Base-by-base conservation (phyloP, 2,888 invertebrate species). In the Hypselothyrea guttata region DNA sequence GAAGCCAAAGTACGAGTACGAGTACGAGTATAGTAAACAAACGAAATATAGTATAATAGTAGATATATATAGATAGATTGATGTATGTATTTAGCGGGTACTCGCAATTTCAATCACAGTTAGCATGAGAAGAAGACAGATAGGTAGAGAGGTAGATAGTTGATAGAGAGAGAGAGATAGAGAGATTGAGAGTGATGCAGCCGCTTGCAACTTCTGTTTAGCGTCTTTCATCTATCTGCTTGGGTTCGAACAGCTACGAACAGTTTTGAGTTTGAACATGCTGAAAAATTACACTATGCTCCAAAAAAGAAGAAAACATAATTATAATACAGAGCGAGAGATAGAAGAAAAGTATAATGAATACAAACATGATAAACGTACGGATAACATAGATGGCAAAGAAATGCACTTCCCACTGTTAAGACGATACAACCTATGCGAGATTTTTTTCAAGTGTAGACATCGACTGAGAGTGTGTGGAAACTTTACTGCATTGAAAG, bases 231-330 rank as follows among this genome's bases (percentile, higher is more conserved):
- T 18, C 44, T 47, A 27, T 49, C 27, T 45, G 31, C 8, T 42
- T 38, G 34, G 33, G 27, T 56, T 53, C 46, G 30, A 30, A 12
- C 41, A 54, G 46, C 81, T 77, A 77, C 75, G 66, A 72, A 68
- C 61, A 63, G 68, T 75, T 81, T 65, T 64, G 66, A 11, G 53
- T 61, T 81, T 73, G 82, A 70, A 78, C 81, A 81, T 81, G 81
- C 81, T 81, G 81, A 81, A 81, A 77, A 37, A 37, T 13, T 37
- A 70, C 61, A 52, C 59, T 76, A 79, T 70, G 79, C 71, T 83
- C 72, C 70, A 78, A 71, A 64, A n/a, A 53, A 22, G 9, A 48
- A 58, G 34, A 31, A 44, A 52, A 63, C 37, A 54, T 57, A 7
- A 71, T 56, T n/a, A n/a, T n/a, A n/a, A n/a, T n/a, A n/a, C n/a